Evolutionary conservation across 1,140 invertebrate species (phyloP).

Genomic region (Stegodyphus mimosarum): DNA sequence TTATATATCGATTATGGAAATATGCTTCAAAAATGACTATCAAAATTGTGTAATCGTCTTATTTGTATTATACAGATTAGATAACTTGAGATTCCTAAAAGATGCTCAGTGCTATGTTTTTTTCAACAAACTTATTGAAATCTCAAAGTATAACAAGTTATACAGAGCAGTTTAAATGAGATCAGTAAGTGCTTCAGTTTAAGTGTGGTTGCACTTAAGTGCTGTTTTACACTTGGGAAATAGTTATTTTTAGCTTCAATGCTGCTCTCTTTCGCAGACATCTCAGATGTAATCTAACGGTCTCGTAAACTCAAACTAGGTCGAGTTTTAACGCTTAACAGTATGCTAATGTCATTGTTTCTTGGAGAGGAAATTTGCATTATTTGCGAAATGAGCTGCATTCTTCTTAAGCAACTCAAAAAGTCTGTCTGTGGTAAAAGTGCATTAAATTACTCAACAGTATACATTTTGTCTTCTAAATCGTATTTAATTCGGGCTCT

Average conservation of each 20-base stretch:
- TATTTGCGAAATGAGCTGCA: neutral
- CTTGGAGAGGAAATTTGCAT: neutral
- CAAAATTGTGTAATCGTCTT: too few species aligned
- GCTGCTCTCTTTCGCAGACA: neutral
- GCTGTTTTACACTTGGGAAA: neutral
- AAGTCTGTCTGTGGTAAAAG: neutral
- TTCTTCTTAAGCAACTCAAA: neutral
- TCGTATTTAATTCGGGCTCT: neutral
- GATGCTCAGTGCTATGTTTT: too few species aligned
- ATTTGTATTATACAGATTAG: too few species aligned
- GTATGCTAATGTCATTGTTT: neutral
- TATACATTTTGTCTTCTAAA: neutral
- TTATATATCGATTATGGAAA: too few species aligned
- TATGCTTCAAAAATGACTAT: too few species aligned
- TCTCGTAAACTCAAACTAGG: neutral
- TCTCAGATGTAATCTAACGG: neutral
- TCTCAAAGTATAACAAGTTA: too few species aligned
- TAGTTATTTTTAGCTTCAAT: neutral
- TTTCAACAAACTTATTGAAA: too few species aligned
- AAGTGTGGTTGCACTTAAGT: too few species aligned
- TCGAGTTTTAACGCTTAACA: neutral
- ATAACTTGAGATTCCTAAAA: too few species aligned
- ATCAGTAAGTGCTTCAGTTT: too few species aligned
- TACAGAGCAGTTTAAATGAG: too few species aligned
- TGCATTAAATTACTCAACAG: neutral